Evolutionary conservation across 2,113 vertebrate species (phyloP), one percentile per base, ranked within the genome.

Genomic region (Hypocryptadius cinnamomeus): DNA sequence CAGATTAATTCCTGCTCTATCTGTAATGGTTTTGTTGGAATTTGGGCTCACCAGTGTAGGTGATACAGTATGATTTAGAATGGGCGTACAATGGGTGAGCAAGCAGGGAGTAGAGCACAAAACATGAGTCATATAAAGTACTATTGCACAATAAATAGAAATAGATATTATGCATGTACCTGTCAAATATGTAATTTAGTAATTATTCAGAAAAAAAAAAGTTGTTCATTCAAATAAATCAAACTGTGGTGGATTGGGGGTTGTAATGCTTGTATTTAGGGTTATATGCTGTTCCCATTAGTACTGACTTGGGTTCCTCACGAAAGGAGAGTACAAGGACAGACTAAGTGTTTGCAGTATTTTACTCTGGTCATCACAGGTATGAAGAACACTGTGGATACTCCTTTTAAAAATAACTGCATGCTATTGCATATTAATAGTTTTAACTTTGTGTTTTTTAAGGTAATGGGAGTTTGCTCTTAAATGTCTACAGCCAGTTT

Each of bases 61-160:
- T 66, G 35, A 65, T 16, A 57, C 7, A n/a, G 31, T 20, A 15
- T 48, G 42, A 57, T 54, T 76, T 69, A 79, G 56, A 10, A 56
- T 13, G 25, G 51, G 21, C 13, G 15, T 37, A 24, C 16, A 72
- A 27, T 11, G 13, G 53, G 24, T 24, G 87, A 89, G 57, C 27
- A 65, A 70, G 30, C 6, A 78, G n/a, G 91, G 91, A 88, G 35
- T 1, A 63, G 30, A 87, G 30, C 31, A 64, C 28, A 35, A 77
- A 89, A 64, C 22, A 31, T 8, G 7, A 95, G 17, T 70, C 37
- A 65, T 25, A 69, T 42, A 8, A 89, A 69, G 35, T 61, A 76
- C 44, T 57, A n/a, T 8, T 8, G 5, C 21, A 35, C 39, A 93
- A 86, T 95, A 95, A 96, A 93, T 92, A 95, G 27, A 78, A 90